Evolutionary conservation across 1,140 invertebrate species (phyloP), one percentile per base, ranked within the genome.

Genomic region (Aradophagus sp.): DNA sequence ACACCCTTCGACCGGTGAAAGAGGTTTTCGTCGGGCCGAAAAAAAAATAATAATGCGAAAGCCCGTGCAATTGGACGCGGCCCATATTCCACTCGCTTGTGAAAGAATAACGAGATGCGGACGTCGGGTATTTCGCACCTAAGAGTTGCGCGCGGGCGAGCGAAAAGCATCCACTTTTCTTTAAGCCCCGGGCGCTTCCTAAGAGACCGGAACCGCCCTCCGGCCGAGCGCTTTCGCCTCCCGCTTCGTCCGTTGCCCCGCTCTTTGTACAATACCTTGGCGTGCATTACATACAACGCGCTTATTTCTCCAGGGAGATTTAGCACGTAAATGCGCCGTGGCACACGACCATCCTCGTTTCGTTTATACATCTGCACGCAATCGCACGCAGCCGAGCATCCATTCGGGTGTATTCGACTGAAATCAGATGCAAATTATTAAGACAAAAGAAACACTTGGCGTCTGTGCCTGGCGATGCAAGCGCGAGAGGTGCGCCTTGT

Each of bases 271-370:
- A 80, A 79, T 80, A 65, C 77, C 76, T 78, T 58, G 59, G 76
- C 77, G 76, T 79, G 70, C 78, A 80, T 81, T 81, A 80, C 80
- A 79, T 77, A 77, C 80, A 79, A 73, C 67, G 63, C 62, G 77
- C 74, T 81, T 81, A 81, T 81, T 81, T 81, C 80, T 81, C 80
- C 71, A 77, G 80, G 80, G 80, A 81, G 77, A 78, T 79, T 80
- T 79, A 78, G 77, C 77, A 61, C 78, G 76, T 77, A 77, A 79
- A 80, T 79, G 61, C 73, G 71, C 77, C 44, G 63, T 62, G 62
- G 67, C 65, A 73, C 76, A 77, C 76, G 59, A 66, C 66, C 41
- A 68, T 50, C 63, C 62, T 20, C 44, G 32, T 53, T 56, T 48
- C 53, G 35, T 62, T 69, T 62, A 69, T 62, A 56, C 38, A 62